phyloP scores from a whole-genome alignment of 2,113 vertebrate species.

The Salvelinus sp. region DNA sequence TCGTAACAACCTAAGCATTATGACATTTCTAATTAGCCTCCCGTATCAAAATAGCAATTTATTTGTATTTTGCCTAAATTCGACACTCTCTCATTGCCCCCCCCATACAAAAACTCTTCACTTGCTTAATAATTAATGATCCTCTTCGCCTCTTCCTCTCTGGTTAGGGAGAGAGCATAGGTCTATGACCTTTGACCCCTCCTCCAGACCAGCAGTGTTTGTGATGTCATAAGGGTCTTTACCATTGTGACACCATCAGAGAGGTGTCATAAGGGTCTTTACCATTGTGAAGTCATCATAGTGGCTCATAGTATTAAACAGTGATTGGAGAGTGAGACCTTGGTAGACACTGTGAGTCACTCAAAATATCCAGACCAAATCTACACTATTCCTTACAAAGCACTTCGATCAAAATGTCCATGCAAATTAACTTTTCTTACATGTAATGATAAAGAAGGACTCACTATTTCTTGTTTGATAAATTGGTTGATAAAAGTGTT shows the following conservation, averaged over 20 bases:
- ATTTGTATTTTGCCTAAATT: too few relatives aligned
- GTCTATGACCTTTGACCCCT: background rate
- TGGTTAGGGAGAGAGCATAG: background rate
- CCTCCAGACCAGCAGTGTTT: background rate
- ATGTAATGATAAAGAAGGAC: conserved; percentile 29
- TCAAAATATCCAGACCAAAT: conserved; percentile 18
- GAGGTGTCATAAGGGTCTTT: too few relatives aligned
- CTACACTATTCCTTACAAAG: conserved; percentile 19
- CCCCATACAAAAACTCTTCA: background rate
- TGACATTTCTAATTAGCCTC: too few relatives aligned
- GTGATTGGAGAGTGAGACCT: conserved; percentile 13
- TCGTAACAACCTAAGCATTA: too few relatives aligned
- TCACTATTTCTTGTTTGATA: conserved; percentile 17
- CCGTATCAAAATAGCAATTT: too few relatives aligned
- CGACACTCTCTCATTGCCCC: too few relatives aligned
- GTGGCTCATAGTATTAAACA: background rate
- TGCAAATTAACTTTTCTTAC: conserved; percentile 45
- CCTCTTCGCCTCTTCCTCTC: too few relatives aligned
- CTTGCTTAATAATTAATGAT: background rate
- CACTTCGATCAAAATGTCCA: conserved; percentile 30
- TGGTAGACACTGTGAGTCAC: conserved; percentile 20
- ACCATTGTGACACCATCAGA: too few relatives aligned
- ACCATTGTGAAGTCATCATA: too few relatives aligned
- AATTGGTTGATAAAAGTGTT: conserved; percentile 9
- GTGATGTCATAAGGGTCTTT: too few relatives aligned